These are phyloP conservation scores for Datnioides undecimradiatus DNA, from an alignment of 2,113 vertebrate species.

Conservation along the genomic window DNA sequence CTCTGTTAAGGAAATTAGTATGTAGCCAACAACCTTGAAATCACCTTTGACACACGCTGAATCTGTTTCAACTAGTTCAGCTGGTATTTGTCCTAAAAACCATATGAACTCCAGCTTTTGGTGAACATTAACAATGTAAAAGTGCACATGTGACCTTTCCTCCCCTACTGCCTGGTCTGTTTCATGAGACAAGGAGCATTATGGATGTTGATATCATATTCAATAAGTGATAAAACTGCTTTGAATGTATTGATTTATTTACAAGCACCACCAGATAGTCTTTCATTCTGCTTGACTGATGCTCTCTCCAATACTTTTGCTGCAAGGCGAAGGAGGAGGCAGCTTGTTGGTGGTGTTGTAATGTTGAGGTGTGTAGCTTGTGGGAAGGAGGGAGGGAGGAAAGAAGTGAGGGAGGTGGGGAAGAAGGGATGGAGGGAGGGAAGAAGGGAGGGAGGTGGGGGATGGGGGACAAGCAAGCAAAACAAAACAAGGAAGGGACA, in stretches of 20 bases:
- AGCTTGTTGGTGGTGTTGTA: slow-evolving; percentile 46
- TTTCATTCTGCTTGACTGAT: slow-evolving; percentile 64
- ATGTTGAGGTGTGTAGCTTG: slow-evolving; percentile 40
- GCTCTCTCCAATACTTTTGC: slow-evolving; percentile 64
- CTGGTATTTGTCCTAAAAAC: not conserved
- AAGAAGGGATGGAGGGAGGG: no score
- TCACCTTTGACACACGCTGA: not conserved
- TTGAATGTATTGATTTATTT: slow-evolving; percentile 85
- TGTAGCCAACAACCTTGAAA: not conserved
- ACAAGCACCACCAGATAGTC: slow-evolving; percentile 73
- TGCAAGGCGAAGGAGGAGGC: slow-evolving; percentile 23
- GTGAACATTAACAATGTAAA: slow-evolving; percentile 27
- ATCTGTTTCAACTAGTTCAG: not conserved
- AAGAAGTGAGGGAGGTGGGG: not conserved
- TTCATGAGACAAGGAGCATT: slow-evolving; percentile 73
- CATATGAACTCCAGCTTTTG: not conserved
- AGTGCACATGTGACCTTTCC: slow-evolving; percentile 46
- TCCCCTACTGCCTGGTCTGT: slow-evolving; percentile 25
- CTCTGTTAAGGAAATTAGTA: not conserved
- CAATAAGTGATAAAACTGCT: slow-evolving; percentile 80
- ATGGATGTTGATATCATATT: slow-evolving; percentile 84
- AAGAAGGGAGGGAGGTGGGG: not conserved
- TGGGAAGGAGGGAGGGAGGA: not conserved
- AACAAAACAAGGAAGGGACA: slow-evolving; percentile 80
- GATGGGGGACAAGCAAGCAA: slow-evolving; percentile 50